Evolutionary conservation across 2,113 vertebrate species (phyloP), one percentile per base, ranked within the genome.

Genomic region (Genyomyrus donnyi): DNA sequence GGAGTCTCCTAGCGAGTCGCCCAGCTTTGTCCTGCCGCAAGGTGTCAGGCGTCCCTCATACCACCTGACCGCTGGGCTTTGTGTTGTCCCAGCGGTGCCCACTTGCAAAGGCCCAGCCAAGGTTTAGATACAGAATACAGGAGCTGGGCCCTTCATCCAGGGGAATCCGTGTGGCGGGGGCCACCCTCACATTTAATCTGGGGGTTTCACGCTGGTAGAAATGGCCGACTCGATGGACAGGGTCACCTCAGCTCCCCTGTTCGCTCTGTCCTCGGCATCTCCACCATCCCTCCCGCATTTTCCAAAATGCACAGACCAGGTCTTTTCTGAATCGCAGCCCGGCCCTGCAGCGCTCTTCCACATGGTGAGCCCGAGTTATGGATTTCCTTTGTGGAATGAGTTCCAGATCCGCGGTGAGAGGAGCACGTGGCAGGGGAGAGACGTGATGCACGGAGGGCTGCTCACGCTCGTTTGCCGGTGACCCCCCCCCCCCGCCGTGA

Each of bases 311-410:
- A 66, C 62, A 66, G 62, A 66, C n/a, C 62, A 39, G 70, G 21
- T 48, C 42, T 48, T 84, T 7, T 11, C 42, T 24, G 19, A 46
- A 83, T 83, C 77, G 24, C 21, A 19, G 46, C 84, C 9, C 10
- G 17, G 10, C 45, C 39, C 84, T 85, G 46, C 49, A n/a, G 85
- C 11, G n/a, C 48, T 7, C 0, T 52, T 49, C 48, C 11, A 35
- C n/a, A 8, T 88, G 90, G 91, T 89, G 92, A n/a, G 42, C 39
- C 46, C 93, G 93, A 95, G 91, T 94, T 94, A 93, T 93, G 90
- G 92, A 92, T 94, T 86, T 93, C 89, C 92, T 94, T 94, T 91
- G 90, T 91, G 92, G 93, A 93, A 92, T 74, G 90, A 56, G 15
- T 15, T 93, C 92, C 91, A 91, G 92, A 87, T 87, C 74, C 90